phyloP scores from a whole-genome alignment of 2,797 vertebrate genomes.

The Xiphorhynchus erythropygius region DNA sequence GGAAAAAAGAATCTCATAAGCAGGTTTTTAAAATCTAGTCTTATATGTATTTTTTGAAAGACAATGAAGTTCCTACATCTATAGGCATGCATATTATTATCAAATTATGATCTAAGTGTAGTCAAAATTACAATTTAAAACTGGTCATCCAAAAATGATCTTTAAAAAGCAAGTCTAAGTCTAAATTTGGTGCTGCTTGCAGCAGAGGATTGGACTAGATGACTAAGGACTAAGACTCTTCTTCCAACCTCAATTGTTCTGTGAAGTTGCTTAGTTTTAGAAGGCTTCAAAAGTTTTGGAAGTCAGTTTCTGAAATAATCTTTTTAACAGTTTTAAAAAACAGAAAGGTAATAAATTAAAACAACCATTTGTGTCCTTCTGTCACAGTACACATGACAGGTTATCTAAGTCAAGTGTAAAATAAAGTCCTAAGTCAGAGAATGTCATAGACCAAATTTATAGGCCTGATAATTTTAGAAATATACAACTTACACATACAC shows the following conservation, averaged over 20 bases:
- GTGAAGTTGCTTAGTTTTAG: not conserved
- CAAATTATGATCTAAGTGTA: not conserved
- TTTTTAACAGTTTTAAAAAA: not conserved
- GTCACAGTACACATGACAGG: not conserved
- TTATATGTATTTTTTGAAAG: not conserved
- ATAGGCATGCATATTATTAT: not conserved
- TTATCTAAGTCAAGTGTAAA: not conserved
- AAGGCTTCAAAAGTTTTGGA: not conserved
- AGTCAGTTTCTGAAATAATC: not conserved
- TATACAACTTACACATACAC: not conserved
- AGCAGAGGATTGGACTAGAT: not conserved
- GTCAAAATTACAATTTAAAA: not conserved
- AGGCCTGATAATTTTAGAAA: not conserved
- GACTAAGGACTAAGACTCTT: not conserved
- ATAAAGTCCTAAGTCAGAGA: not conserved
- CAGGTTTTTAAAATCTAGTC: not conserved
- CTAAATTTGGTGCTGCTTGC: not conserved
- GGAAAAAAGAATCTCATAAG: not conserved
- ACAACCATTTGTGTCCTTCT: not conserved
- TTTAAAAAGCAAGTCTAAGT: not conserved
- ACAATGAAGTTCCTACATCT: not conserved
- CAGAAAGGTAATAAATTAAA: not conserved
- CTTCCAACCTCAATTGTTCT: not conserved
- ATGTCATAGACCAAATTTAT: not conserved
- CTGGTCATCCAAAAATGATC: not conserved